Conservation (phyloP, 1,140 invertebrate genomes). For the Ruditapes philippinarum region DNA sequence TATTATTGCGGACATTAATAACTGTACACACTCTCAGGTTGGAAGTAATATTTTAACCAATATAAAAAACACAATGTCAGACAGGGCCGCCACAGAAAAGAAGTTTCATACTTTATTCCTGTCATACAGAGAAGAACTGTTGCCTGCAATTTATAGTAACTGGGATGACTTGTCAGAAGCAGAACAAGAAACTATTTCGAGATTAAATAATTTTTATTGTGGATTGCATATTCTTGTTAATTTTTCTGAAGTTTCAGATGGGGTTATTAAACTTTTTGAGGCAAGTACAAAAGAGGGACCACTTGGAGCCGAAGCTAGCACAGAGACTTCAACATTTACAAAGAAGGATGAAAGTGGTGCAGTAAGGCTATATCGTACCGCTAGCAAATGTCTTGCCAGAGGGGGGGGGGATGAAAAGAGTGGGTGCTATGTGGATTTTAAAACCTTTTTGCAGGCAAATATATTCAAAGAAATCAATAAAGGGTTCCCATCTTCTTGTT, state of each 20-base stretch:
- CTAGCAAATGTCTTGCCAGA: constrained; percentile 45
- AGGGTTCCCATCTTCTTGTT: constrained; percentile 17
- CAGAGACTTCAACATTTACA: constrained; percentile 31
- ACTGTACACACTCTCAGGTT: constrained; percentile 9
- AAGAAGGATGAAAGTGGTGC: constrained; percentile 31
- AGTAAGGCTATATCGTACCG: constrained; percentile 36
- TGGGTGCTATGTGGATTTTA: constrained; percentile 60
- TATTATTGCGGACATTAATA: constrained; percentile 32
- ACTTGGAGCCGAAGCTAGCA: constrained; percentile 27
- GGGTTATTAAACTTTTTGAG: constrained; percentile 50
- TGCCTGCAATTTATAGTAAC: constrained; percentile 58
- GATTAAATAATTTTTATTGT: constrained; percentile 57
- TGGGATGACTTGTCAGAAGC: constrained; percentile 50
- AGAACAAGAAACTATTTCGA: constrained; percentile 54
- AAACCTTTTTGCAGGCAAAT: constrained; percentile 14
- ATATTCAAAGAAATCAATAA: constrained; percentile 28
- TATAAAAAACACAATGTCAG: constrained; percentile 70
- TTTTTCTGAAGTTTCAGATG: constrained; percentile 50
- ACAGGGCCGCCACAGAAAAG: constrained; percentile 62
- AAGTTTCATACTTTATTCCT: constrained; percentile 60
- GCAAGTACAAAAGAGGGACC: constrained; percentile 26
- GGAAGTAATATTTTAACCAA: constrained; percentile 62
- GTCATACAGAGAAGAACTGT: constrained; percentile 47
- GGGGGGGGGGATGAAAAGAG: constrained; percentile 59
- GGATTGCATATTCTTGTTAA: constrained; percentile 61